phyloP scores from a whole-genome alignment of 2,797 vertebrate genomes.

The Amblyraja radiata region DNA sequence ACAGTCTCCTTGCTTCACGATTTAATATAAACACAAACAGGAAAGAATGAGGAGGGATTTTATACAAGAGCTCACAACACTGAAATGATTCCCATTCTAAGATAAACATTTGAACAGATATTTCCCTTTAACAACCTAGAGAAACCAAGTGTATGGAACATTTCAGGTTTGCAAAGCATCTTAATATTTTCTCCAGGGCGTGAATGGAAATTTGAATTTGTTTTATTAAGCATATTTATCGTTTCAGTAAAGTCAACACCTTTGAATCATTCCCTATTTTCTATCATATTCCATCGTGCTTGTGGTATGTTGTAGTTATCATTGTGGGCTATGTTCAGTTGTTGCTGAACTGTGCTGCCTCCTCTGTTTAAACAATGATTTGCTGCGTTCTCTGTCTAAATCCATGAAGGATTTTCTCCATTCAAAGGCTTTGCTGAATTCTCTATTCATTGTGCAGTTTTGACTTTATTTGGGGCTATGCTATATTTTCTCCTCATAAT shows the following conservation, averaged over 20 bases:
- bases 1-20: background rate
- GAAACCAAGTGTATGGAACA: background rate
- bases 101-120: background rate
- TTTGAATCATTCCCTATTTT: slow-evolving; percentile 18
- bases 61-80: slow-evolving; percentile 8
- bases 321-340: background rate
- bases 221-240: background rate
- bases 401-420: background rate
- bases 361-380: background rate
- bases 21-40: slow-evolving; percentile 7
- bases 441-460: background rate
- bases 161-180: background rate
- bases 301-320: background rate
- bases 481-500: background rate
- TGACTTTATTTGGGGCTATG: background rate
- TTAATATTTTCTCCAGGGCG: background rate
- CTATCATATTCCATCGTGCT: background rate
- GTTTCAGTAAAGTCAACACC: background rate
- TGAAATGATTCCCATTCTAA: background rate
- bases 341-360: background rate
- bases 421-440: background rate
- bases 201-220: background rate
- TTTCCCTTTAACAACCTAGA: background rate
- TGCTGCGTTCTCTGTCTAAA: background rate
- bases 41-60: slow-evolving; percentile 15